Evolutionary conservation across 2,888 invertebrate genomes (phyloP), one percentile per base, ranked within the genome.

Genomic region (Drosophila borealis): DNA sequence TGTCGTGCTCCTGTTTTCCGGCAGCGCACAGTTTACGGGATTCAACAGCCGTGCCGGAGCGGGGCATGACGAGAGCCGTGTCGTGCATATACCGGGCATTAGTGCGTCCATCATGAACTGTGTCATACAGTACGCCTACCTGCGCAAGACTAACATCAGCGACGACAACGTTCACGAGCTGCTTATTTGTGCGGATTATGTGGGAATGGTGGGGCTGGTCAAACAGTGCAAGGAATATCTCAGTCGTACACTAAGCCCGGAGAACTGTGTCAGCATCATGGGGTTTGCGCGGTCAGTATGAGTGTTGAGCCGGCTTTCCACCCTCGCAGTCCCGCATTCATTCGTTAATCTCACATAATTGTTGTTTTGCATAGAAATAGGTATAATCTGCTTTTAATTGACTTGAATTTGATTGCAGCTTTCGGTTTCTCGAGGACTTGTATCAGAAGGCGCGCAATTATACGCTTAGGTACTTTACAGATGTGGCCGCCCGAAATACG

Each of bases 111-210:
- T 96, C 90, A 95, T 98, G 94, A 94, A 95, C 68, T 93, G 95
- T 56, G 93, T 98, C 41, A 94, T 98, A 72, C 95, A 97, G 80
- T 98, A 96, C 92, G 96, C 97, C 0, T 98, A 98, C 92, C 93
- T 97, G 44, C 94, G 97, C 56, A 95, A 95, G 74, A 94, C 97
- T 57, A 95, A 95, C 67, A 94, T 98, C 25, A 95, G 94, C 64
- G 94, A 95, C 39, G 94, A 95, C 36, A 98, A 97, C 90, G 97
- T 98, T 0, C 96, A 96, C 86, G 94, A 95, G 85, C 93, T 98
- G 13, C 93, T 98, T 42, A 95, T 96, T 81, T 96, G 96, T 0
- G 97, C 98, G 3, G 98, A 98, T 93, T 98, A 97, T 91, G 94
- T 98, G 59, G 96, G 96, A 83, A 96, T 98, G 78, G 93, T 96